Evolutionary conservation across 2,113 vertebrate genomes (phyloP).

Genomic region (Tetrao urogallus): DNA sequence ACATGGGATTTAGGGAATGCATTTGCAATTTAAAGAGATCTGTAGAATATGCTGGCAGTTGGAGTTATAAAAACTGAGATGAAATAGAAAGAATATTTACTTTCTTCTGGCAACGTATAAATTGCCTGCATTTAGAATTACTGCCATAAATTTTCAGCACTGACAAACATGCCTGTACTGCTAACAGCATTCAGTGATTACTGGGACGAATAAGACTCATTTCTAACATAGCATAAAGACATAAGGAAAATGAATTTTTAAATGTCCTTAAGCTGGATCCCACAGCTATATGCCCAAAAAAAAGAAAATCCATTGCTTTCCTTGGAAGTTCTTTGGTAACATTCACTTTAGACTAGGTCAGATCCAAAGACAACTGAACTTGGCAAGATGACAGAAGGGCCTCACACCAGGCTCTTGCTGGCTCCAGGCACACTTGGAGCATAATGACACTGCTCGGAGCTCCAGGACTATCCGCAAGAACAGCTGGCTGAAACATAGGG

Average conservation of each 20-base stretch:
- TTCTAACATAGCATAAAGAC: not conserved
- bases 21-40: not conserved
- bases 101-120: not conserved
- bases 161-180: not conserved
- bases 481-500: not conserved
- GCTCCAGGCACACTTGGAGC: not conserved
- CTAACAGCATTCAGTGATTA: constrained; percentile 20
- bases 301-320: not conserved
- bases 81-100: constrained; percentile 13
- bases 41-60: not conserved
- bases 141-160: constrained; percentile 25
- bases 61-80: constrained; percentile 3
- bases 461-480: not conserved
- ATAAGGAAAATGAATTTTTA: not conserved
- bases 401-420: not conserved
- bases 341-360: not conserved
- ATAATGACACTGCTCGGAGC: not conserved
- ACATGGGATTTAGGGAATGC: not conserved
- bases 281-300: not conserved
- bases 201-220: not conserved
- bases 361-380: not conserved
- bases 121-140: constrained; percentile 31
- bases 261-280: not conserved
- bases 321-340: not conserved
- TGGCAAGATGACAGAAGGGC: not conserved